Evolutionary conservation across 2,888 invertebrate genomes (phyloP).

Genomic region (Mesopsocus fuscifrons): DNA sequence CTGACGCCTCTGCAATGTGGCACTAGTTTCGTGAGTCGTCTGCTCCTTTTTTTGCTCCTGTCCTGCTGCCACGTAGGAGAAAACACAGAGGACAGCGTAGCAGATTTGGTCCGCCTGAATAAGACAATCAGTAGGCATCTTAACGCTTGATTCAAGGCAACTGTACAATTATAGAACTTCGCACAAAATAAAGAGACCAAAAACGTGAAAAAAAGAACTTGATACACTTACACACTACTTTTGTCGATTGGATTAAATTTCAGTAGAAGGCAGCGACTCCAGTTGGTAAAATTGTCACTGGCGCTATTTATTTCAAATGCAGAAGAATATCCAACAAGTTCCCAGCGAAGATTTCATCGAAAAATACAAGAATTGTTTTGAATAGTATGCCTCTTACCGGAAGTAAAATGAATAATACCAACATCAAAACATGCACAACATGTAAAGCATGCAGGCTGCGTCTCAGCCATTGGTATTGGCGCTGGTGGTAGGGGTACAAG

Average conservation of each 20-base stretch:
- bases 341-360: too few relatives aligned
- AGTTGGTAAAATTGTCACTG: too few relatives aligned
- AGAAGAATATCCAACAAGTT: too few relatives aligned
- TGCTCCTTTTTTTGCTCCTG: constrained; percentile 35
- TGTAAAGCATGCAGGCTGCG: constrained; percentile 15
- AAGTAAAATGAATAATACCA: constrained; percentile 11
- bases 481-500: constrained; percentile 23
- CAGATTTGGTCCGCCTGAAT: constrained; percentile 95
- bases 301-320: too few relatives aligned
- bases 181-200: constrained; percentile 10
- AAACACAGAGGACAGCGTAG: constrained; percentile 97
- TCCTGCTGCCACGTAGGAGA: constrained; percentile 94
- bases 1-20: not conserved
- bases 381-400: too few relatives aligned
- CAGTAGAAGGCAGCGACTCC: too few relatives aligned
- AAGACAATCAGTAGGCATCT: constrained; percentile 9
- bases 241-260: too few relatives aligned
- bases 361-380: too few relatives aligned
- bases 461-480: constrained; percentile 15
- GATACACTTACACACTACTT: constrained; percentile 10
- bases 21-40: not conserved
- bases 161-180: constrained; percentile 8
- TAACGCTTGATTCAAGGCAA: constrained; percentile 9
- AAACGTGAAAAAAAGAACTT: constrained; percentile 14
- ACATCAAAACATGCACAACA: constrained; percentile 17